Percentiles rank a stretch among this genome's conserved stretches.
Evolutionary conservation across 35 echinoderm and acorn worm species (phyloP).

Genomic region (Ophioderma brevispina): DNA sequence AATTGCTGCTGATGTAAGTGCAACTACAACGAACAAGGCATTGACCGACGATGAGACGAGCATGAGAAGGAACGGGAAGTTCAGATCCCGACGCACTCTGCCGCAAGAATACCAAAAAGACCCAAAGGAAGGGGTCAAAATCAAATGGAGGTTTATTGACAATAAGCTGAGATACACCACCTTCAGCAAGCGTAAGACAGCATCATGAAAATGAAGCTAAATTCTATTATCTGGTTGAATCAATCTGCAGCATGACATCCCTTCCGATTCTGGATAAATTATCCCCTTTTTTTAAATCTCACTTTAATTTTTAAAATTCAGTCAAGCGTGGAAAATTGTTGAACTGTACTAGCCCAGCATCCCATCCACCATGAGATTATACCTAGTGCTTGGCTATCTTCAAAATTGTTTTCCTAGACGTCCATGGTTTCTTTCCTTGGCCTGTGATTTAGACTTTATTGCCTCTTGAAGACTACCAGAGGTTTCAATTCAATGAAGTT

Average conservation of each 20-base stretch:
- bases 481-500: too few relatives aligned
- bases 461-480: too few relatives aligned
- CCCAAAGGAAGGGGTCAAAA: constrained; percentile 99
- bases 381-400: too few relatives aligned
- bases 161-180: constrained; percentile 99
- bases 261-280: neutral
- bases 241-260: neutral
- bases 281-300: neutral
- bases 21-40: neutral
- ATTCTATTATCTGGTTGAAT: too few relatives aligned
- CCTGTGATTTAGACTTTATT: too few relatives aligned
- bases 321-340: too few relatives aligned
- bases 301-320: neutral
- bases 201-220: constrained; percentile 93
- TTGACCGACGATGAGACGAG: constrained; percentile 12
- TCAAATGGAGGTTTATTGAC: constrained; percentile 99
- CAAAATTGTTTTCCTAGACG: too few relatives aligned
- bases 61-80: constrained; percentile 4
- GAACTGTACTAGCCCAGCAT: too few relatives aligned
- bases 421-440: too few relatives aligned
- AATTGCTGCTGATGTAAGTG: neutral
- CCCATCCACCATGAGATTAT: too few relatives aligned
- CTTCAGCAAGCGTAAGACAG: constrained; percentile 99
- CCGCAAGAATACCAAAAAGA: constrained; percentile 79
- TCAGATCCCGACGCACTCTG: neutral